Evolutionary conservation across 2,888 invertebrate genomes (phyloP), one percentile per base, ranked within the genome.

Genomic region (Octodonta nipae): DNA sequence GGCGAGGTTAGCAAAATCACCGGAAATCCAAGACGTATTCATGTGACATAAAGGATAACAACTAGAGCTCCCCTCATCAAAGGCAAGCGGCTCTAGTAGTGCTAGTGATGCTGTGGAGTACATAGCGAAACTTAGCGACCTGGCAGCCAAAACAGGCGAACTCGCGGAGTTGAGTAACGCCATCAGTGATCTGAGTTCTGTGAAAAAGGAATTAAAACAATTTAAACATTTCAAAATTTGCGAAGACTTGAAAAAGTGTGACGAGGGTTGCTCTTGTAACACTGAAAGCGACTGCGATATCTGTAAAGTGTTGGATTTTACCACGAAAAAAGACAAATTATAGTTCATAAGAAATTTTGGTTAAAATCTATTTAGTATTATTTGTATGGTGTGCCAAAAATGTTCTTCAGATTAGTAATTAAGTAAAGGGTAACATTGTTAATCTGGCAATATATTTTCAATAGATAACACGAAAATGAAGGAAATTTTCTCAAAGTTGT

Each of bases 1-100:
- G 30, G 51, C 47, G 12, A 35, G 43, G 24, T 30, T 45, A 36
- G 40, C 38, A 32, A 36, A 40, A 6, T 28, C 45, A 15, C 28
- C 44, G 13, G 48, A 67, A 37, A 64, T 73, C 28, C 75, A 75
- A 36, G 82, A 82, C 58, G 77, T 83, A 48, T 84, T 83, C 58
- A 84, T 83, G 83, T 84, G 80, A 83, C 76, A 70, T 47, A 56
- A 54, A 49, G 58, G 56, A 55, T 58, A 60, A 55, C 60, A 59
- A 39, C 49, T 49, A 49, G 42, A 37, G 27, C 15, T 13, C 7
- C 10, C 25, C 26, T 10, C 22, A 11, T 22, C 22, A 11, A 22
- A 35, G 29, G 35, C 12, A n/a, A 11, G 12, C 26, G 28, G 30
- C 2, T 15, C 15, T 7, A 30, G 15, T 13, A 25, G 27, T 13